A percentile compares a stretch with the other conserved stretches of the same genome.
phyloP scores from a whole-genome alignment of 2,797 vertebrate genomes.

The Amblyopsis hoosieri region DNA sequence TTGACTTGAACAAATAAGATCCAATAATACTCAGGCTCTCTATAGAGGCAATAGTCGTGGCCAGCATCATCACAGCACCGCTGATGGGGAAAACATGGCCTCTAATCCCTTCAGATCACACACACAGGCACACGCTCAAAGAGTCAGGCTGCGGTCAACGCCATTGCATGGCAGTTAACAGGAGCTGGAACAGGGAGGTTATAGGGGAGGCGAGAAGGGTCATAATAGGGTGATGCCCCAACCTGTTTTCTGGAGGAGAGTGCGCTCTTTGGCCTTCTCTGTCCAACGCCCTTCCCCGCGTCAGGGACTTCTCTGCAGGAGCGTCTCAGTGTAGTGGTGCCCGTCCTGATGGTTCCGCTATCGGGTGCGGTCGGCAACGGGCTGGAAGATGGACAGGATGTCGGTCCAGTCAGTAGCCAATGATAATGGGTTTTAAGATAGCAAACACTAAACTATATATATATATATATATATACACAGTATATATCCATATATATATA shows the following conservation, averaged over 20 bases:
- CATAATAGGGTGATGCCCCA: conserved; percentile 13
- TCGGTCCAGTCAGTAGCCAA: not conserved
- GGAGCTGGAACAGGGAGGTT: not conserved
- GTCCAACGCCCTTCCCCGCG: conserved; percentile 44
- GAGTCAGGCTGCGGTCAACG: conserved; percentile 14
- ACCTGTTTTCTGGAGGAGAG: conserved; percentile 86
- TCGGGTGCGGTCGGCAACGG: conserved; percentile 68
- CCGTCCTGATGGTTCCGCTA: conserved; percentile 40
- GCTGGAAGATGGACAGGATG: conserved; percentile 29
- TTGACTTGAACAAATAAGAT: no score
- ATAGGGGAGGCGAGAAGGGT: no score
- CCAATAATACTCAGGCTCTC: no score
- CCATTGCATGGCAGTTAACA: conserved; percentile 23
- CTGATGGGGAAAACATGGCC: conserved; percentile 27
- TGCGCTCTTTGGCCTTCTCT: conserved; percentile 59
- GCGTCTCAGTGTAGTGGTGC: conserved; percentile 54
- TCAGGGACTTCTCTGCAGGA: conserved; percentile 64
- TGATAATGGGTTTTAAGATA: not conserved
- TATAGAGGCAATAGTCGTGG: conserved; percentile 17
- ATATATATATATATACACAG: no score
- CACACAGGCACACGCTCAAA: conserved; percentile 6
- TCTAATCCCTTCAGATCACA: conserved; percentile 16
- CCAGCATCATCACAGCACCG: conserved; percentile 24
- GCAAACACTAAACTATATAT: no score
- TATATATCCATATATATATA: no score